A percentile compares a stretch with the other conserved stretches of the same genome.
phyloP scores from a whole-genome alignment of 2,113 vertebrate genomes.

The Arenaria interpres region DNA sequence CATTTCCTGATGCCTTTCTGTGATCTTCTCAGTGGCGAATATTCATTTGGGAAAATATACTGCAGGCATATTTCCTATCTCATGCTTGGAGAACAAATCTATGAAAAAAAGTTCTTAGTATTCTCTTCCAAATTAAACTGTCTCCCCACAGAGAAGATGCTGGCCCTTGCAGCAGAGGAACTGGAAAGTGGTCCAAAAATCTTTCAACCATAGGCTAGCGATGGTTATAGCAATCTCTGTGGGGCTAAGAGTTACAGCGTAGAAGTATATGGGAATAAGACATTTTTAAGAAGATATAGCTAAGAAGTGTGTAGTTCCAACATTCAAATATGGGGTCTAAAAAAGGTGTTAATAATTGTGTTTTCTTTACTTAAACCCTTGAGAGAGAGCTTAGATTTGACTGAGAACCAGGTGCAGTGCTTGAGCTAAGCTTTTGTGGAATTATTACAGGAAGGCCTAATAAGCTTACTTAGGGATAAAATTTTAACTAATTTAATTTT shows the following conservation, averaged over 20 bases:
- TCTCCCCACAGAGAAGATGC: not conserved
- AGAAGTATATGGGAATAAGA: not conserved
- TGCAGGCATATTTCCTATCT: not conserved
- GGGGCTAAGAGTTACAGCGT: not conserved
- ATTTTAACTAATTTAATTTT: not conserved
- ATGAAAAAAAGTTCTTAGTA: not conserved
- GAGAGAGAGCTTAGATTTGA: not conserved
- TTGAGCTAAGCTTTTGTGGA: not conserved
- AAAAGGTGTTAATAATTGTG: not conserved
- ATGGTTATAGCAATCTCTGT: not conserved
- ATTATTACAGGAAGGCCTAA: not conserved
- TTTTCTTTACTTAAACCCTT: not conserved
- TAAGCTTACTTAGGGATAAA: not conserved
- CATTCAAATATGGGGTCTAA: not conserved
- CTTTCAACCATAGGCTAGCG: not conserved
- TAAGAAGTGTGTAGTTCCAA: not conserved
- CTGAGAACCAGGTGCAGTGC: not conserved
- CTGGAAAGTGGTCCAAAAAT: not conserved
- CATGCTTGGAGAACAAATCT: not conserved
- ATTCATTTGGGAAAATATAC: not conserved
- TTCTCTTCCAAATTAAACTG: not conserved
- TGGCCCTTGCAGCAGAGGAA: not conserved
- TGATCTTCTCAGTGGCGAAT: not conserved
- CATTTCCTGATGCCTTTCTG: not conserved
- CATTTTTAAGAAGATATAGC: not conserved